Percentiles rank a stretch among this genome's conserved stretches.
Conservation (phyloP, 2,113 vertebrate species). For the Brachyistius frenatus region DNA sequence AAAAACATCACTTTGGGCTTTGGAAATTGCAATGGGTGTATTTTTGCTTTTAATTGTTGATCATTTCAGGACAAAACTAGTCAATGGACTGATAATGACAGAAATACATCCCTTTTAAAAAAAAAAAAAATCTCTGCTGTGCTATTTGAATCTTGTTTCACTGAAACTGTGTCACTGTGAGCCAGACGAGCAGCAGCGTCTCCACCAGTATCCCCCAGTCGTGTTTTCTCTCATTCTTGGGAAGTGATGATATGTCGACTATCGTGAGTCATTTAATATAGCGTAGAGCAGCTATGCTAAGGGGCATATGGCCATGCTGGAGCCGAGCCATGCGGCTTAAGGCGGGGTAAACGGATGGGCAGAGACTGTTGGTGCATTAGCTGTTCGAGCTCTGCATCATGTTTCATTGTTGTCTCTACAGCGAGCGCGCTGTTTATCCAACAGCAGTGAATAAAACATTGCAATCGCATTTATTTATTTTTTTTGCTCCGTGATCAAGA, state of each 20-base stretch:
- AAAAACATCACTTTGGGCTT: not conserved
- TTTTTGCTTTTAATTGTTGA: not conserved
- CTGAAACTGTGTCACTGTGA: not conserved
- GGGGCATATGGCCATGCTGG: conserved; percentile 73
- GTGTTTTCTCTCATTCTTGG: conserved; percentile 31
- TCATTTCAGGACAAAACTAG: not conserved
- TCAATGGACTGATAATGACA: not conserved
- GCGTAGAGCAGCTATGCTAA: conserved; percentile 58
- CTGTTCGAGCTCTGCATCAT: conserved; percentile 46
- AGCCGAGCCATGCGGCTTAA: conserved; percentile 66
- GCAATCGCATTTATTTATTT: conserved; percentile 27
- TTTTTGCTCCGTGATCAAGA: conserved; percentile 17
- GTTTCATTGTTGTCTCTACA: conserved; percentile 50
- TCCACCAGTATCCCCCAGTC: conserved; percentile 20
- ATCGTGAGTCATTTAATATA: conserved; percentile 65
- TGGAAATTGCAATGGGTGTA: not conserved
- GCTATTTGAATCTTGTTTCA: not conserved
- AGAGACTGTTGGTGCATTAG: conserved; percentile 66
- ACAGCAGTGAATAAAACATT: conserved; percentile 58
- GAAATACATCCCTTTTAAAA: not conserved
- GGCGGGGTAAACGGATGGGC: conserved; percentile 70
- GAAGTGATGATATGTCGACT: conserved; percentile 55
- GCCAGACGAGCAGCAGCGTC: not conserved
- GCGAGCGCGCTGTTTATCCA: conserved; percentile 59
- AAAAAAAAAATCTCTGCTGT: not conserved